Conservation (phyloP, 2,113 vertebrate genomes). For the Furnarius figulus region DNA sequence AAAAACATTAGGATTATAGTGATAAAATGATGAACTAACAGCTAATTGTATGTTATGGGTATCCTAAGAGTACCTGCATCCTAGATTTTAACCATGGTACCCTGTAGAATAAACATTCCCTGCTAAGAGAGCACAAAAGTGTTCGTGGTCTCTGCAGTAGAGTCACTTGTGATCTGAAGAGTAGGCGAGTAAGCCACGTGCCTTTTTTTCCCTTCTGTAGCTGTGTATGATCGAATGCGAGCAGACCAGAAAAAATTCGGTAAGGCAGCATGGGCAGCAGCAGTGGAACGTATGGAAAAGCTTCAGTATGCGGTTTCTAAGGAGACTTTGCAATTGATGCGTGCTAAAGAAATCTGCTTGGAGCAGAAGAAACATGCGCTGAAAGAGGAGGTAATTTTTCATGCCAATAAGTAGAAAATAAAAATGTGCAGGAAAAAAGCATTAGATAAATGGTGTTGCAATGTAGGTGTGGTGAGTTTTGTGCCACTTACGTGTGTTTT, state of each 20-base stretch:
- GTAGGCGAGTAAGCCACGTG: neutral
- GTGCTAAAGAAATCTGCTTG: conserved; percentile 96
- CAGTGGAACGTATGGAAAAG: conserved; percentile 93
- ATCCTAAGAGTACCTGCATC: neutral
- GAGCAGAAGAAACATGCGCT: conserved; percentile 93
- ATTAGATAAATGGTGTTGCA: neutral
- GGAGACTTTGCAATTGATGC: conserved; percentile 96
- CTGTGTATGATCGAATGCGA: conserved; percentile 91
- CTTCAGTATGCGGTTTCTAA: conserved; percentile 93
- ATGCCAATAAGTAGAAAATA: neutral
- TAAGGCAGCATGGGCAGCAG: conserved; percentile 91
- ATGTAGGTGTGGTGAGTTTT: neutral
- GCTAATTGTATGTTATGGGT: neutral
- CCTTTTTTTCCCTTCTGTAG: conserved; percentile 66
- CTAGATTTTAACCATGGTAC: neutral
- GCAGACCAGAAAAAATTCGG: conserved; percentile 95
- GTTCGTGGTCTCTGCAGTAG: neutral
- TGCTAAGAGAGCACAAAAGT: neutral
- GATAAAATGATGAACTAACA: neutral
- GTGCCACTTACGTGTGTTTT: neutral
- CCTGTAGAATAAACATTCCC: neutral
- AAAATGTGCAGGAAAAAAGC: neutral
- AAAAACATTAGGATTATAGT: neutral
- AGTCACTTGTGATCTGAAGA: neutral
- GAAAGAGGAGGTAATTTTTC: conserved; percentile 87